A percentile compares a stretch with the other conserved stretches of the same genome.
These are phyloP conservation scores for Adoxophyes honmai DNA, from an alignment of 1,140 invertebrate species.

Conservation along the genomic window DNA sequence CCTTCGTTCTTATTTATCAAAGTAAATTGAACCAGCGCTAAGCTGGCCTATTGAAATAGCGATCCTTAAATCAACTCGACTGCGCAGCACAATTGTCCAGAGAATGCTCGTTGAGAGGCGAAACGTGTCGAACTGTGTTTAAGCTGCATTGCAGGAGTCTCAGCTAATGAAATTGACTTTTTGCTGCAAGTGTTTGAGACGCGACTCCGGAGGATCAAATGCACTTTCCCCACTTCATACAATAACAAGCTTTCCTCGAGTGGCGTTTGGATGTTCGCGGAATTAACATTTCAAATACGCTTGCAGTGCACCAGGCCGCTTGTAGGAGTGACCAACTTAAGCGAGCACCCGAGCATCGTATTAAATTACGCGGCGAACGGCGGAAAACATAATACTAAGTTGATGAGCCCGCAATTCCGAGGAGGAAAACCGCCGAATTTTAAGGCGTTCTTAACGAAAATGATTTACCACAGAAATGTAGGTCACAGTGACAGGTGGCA, in stretches of 20 bases:
- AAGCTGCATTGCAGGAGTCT: neutral
- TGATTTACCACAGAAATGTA: constrained; percentile 25
- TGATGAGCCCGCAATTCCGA: too few relatives aligned
- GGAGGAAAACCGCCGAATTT: neutral
- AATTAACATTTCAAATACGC: too few relatives aligned
- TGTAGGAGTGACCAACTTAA: too few relatives aligned
- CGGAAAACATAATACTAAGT: too few relatives aligned
- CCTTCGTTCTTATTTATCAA: constrained; percentile 1
- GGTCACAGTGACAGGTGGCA: constrained; percentile 39
- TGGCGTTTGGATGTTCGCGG: too few relatives aligned
- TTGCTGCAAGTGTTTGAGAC: too few relatives aligned
- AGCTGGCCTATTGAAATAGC: neutral
- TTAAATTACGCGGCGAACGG: too few relatives aligned
- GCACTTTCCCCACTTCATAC: too few relatives aligned
- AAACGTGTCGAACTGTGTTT: constrained; percentile 1
- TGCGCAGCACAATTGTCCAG: neutral
- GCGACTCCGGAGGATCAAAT: too few relatives aligned
- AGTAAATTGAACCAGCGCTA: constrained; percentile 5
- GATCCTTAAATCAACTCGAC: neutral
- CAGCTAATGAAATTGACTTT: neutral
- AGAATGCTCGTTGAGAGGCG: neutral
- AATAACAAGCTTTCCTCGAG: too few relatives aligned
- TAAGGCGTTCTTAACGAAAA: constrained; percentile 1
- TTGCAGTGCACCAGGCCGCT: too few relatives aligned
- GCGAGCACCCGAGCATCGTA: too few relatives aligned